Base-by-base conservation (phyloP, 2,113 vertebrate genomes). In the Microtus ochrogaster region DNA sequence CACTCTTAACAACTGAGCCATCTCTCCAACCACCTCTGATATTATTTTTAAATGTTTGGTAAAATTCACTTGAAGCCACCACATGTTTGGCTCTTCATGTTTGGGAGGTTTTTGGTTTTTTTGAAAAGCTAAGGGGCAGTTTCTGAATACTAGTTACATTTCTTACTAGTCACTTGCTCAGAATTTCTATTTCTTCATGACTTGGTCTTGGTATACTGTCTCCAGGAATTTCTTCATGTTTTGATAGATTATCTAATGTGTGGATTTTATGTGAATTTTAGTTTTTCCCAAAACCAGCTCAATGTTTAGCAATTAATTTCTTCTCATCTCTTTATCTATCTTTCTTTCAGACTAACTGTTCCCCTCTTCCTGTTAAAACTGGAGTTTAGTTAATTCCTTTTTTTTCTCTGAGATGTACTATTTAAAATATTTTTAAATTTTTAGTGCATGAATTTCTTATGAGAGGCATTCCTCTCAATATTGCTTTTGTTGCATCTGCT, bases 321-420 rank as follows among this genome's bases (percentile, higher is more conserved):
- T 83, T 14, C 36, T 88, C 36, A 39, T 19, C 28, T 58, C 47
- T 78, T 65, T 19, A 12, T 78, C 72, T 85, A 28, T 61, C 16
- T 81, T 11, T 96, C 10, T 28, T 90, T 19, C 58, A 68, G 47
- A 30, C 26, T 44, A 84, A 52, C n/a, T 3, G 3, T 74, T 73
- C 77, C 19, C 16, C 52, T 90, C 10, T 11, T 74, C 82, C 47
- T 92, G 33, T 19, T 92, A 76, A 33, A 61, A 36, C 68, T 74
- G 92, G 49, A 30, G 11, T 58, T 90, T 55, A 33, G 36, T 63
- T 84, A 78, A 10, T 83, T 92, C 68, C 63, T 87, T 72, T 96
- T 89, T 44, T 13, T 72, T 78, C 8, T 12, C 12, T 33, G 36
- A 86, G 33, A 44, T 84, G 16, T 74, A 61, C 85, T 68, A 19